Conservation (phyloP, 2,888 invertebrate genomes). For the Panopea generosa region DNA sequence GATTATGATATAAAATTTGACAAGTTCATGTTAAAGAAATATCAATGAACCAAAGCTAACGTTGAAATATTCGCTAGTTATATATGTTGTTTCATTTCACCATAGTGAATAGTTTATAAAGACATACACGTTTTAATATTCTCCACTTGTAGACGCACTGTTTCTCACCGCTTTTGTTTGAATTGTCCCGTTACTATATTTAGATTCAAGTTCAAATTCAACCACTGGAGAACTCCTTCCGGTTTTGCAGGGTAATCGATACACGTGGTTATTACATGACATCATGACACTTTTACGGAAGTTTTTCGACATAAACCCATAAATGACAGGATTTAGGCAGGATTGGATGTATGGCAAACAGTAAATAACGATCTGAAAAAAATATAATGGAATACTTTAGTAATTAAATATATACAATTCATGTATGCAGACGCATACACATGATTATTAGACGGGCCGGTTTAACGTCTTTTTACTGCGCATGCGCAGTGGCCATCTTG, state of each 20-base stretch:
- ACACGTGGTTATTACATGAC: conserved; percentile 42
- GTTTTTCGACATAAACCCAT: conserved; percentile 77
- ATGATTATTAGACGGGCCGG: too few relatives aligned
- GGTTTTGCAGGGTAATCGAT: conserved; percentile 9
- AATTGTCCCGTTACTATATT: conserved; percentile 55
- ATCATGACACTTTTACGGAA: conserved; percentile 64
- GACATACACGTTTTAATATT: too few relatives aligned
- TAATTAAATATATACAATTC: background rate
- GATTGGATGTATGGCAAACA: conserved; percentile 79
- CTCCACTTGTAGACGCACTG: too few relatives aligned
- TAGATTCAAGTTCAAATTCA: conserved; percentile 59
- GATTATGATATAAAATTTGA: too few relatives aligned
- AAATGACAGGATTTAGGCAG: conserved; percentile 77
- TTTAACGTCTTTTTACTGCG: too few relatives aligned
- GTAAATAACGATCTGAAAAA: conserved; percentile 71
- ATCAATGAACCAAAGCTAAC: too few relatives aligned
- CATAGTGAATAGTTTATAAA: too few relatives aligned
- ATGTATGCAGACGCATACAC: too few relatives aligned
- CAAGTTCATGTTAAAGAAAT: too few relatives aligned
- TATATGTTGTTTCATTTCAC: too few relatives aligned
- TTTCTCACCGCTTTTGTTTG: background rate
- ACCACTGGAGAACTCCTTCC: conserved; percentile 13
- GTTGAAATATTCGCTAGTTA: too few relatives aligned
- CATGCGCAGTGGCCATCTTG: too few relatives aligned
- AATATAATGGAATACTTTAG: background rate